phyloP scores from a whole-genome alignment of 2,888 invertebrate genomes.

The Leptothorax acervorum region DNA sequence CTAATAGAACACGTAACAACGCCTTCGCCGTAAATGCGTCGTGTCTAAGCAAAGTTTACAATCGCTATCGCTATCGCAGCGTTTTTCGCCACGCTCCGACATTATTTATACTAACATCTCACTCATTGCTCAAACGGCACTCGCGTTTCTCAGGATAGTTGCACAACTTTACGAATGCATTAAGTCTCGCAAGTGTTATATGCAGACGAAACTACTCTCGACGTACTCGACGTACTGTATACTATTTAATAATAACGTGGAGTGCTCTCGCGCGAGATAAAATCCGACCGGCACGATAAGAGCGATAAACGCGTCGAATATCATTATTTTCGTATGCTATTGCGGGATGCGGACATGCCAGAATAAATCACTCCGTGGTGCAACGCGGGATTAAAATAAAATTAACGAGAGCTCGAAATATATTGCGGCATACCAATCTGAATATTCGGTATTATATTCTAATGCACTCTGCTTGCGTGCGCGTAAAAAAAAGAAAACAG shows the following conservation, averaged over 20 bases:
- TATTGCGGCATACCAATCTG: conserved; percentile 24
- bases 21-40: conserved; percentile 12
- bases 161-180: conserved; percentile 45
- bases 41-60: conserved; percentile 20
- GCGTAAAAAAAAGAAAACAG: not conserved
- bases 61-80: conserved; percentile 23
- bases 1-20: not conserved
- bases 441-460: conserved; percentile 28
- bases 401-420: conserved; percentile 33
- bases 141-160: conserved; percentile 30
- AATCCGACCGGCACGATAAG: conserved; percentile 63
- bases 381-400: conserved; percentile 40
- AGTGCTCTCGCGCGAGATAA: conserved; percentile 58
- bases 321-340: conserved; percentile 61
- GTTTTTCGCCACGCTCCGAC: conserved; percentile 7
- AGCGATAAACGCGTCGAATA: conserved; percentile 65
- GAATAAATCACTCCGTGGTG: conserved; percentile 41
- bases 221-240: conserved; percentile 24
- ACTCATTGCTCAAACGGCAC: conserved; percentile 15
- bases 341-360: conserved; percentile 23
- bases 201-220: conserved; percentile 30
- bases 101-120: conserved; percentile 45
- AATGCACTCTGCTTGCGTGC: not conserved
- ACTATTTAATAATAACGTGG: conserved; percentile 40
- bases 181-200: conserved; percentile 27